These are phyloP conservation scores for Temnothorax nylanderi DNA, from an alignment of 1,140 invertebrate genomes.

Conservation along the genomic window DNA sequence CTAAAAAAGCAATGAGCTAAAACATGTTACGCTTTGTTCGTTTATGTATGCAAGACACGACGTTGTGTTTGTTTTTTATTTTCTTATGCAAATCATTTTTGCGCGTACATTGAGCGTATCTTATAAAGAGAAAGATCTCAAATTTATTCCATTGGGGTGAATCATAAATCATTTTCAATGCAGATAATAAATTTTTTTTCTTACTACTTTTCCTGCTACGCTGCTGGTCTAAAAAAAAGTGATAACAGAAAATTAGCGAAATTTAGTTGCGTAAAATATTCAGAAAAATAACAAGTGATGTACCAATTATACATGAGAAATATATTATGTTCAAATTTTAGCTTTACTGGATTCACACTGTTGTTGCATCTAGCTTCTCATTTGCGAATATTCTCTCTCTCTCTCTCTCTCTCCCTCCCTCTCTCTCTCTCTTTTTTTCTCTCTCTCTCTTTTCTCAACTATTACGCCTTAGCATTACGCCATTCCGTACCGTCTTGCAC, in stretches of 20 bases:
- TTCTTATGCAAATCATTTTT: constrained; percentile 39
- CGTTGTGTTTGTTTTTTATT: neutral
- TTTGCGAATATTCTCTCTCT: neutral
- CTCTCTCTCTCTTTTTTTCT: neutral
- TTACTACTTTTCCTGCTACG: no score
- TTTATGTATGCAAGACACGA: constrained; percentile 40
- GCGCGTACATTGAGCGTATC: neutral
- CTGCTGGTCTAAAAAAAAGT: no score
- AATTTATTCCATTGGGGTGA: neutral
- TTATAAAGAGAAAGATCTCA: constrained; percentile 13
- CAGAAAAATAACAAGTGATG: neutral
- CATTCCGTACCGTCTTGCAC: constrained; percentile 12
- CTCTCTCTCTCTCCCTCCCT: neutral
- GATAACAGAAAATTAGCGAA: no score
- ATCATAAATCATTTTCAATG: constrained; percentile 7
- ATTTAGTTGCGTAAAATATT: neutral
- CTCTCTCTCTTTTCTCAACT: neutral
- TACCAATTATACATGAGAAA: neutral
- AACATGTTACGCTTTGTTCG: constrained; percentile 3
- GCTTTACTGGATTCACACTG: neutral
- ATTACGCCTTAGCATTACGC: constrained; percentile 16
- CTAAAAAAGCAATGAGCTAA: constrained; percentile 38
- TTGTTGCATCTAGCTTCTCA: neutral
- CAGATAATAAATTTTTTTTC: neutral
- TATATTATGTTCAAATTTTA: neutral